Percentiles rank a stretch among this genome's conserved stretches.
phyloP scores from a whole-genome alignment of 2,797 vertebrate genomes.

The Periparus ater region DNA sequence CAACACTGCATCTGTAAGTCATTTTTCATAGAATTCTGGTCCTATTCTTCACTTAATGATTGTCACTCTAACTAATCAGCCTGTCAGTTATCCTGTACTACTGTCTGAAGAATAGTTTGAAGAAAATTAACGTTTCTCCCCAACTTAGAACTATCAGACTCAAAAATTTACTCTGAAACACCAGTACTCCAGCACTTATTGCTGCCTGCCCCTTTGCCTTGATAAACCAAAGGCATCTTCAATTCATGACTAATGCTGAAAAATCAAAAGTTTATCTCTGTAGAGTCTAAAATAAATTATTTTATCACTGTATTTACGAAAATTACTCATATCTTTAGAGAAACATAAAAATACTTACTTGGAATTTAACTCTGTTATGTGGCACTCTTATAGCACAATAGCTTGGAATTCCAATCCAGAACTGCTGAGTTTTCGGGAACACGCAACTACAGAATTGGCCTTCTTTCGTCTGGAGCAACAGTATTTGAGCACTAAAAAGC shows the following conservation, averaged over 20 bases:
- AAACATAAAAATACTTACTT: neutral
- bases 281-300: neutral
- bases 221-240: neutral
- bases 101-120: neutral
- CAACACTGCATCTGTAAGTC: neutral
- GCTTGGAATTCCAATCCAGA: conserved; percentile 3
- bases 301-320: neutral
- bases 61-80: neutral
- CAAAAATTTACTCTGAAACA: neutral
- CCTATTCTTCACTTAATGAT: neutral
- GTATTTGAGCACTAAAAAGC: neutral
- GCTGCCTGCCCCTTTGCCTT: neutral
- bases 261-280: neutral
- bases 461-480: neutral
- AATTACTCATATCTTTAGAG: neutral
- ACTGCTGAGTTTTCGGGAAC: neutral
- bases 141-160: neutral
- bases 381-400: neutral
- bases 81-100: neutral
- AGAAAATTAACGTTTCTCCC: neutral
- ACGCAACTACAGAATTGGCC: neutral
- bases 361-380: neutral
- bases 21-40: neutral
- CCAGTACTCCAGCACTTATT: neutral
- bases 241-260: neutral